These are phyloP conservation scores for Gasterosteus aculeatus DNA, from an alignment of 2,113 vertebrate species.

Conservation along the genomic window DNA sequence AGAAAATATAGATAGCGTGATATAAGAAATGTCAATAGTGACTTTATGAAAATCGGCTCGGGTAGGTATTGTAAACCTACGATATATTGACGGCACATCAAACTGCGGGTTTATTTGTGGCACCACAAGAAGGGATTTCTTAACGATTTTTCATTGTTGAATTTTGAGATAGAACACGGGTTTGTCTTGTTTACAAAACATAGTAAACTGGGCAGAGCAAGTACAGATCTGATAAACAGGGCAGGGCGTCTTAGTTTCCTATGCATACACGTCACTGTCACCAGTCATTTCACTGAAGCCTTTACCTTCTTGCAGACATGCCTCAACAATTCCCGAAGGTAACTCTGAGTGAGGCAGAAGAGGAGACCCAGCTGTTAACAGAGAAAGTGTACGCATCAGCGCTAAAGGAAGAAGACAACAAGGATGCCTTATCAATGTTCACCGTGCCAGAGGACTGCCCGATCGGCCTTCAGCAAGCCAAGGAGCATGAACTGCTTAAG, in stretches of 20 bases:
- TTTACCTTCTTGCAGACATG: conserved; percentile 79
- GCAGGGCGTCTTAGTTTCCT: not conserved
- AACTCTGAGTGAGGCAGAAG: conserved; percentile 88
- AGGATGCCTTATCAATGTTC: conserved; percentile 91
- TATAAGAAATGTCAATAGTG: not conserved
- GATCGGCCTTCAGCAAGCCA: conserved; percentile 92
- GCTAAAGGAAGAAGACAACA: conserved; percentile 91
- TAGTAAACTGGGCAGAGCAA: conserved; percentile 7
- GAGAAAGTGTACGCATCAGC: conserved; percentile 94
- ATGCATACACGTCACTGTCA: not conserved
- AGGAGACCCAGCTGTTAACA: conserved; percentile 86
- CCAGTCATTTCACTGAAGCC: conserved; percentile 10
- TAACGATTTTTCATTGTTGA: not conserved
- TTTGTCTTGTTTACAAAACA: conserved; percentile 55
- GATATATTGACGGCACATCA: not conserved
- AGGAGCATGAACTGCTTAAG: conserved; percentile 91
- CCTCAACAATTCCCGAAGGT: conserved; percentile 91
- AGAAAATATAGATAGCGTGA: not conserved
- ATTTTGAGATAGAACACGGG: not conserved
- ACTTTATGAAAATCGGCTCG: not conserved
- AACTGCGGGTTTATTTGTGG: not conserved
- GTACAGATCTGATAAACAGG: not conserved
- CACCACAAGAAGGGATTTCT: not conserved
- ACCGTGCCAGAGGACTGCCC: conserved; percentile 93
- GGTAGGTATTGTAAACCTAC: not conserved